Percentiles rank a stretch among this genome's conserved stretches.
These are phyloP conservation scores for Argynnis bischoffii DNA, from an alignment of 2,888 invertebrate species.

Conservation along the genomic window DNA sequence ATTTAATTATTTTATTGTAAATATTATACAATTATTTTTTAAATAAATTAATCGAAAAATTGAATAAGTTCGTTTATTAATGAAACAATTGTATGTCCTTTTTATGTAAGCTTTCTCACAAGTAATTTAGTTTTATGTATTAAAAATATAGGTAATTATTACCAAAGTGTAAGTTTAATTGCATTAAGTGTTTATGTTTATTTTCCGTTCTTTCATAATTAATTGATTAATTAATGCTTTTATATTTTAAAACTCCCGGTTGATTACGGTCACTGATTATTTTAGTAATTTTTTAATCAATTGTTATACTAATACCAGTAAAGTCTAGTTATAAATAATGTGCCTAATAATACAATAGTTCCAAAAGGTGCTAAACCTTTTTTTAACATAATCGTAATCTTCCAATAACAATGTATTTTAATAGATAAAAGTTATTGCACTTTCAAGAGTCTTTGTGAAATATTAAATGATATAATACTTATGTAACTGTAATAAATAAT, in stretches of 20 bases:
- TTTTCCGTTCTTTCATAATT: constrained; percentile 34
- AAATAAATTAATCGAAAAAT: constrained; percentile 29
- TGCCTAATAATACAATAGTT: constrained; percentile 58
- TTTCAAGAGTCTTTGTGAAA: constrained; percentile 26
- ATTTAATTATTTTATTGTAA: constrained; percentile 36
- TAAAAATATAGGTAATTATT: constrained; percentile 74
- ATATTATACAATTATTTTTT: constrained; percentile 35
- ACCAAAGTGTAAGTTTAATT: constrained; percentile 78
- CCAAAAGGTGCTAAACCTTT: constrained; percentile 59
- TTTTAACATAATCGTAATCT: constrained; percentile 50
- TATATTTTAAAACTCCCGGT: constrained; percentile 30
- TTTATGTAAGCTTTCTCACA: constrained; percentile 51
- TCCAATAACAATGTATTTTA: constrained; percentile 55
- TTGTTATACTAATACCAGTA: constrained; percentile 38
- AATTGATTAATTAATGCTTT: constrained; percentile 43
- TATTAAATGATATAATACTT: no score
- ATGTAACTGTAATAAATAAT: no score
- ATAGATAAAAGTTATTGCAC: constrained; percentile 43
- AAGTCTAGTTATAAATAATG: constrained; percentile 50
- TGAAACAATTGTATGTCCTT: constrained; percentile 32
- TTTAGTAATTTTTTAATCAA: constrained; percentile 3
- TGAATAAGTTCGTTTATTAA: constrained; percentile 25
- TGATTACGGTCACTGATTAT: constrained; percentile 36
- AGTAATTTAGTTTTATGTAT: constrained; percentile 56
- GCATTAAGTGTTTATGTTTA: constrained; percentile 60